A percentile compares a stretch with the other conserved stretches of the same genome.
These are phyloP conservation scores for Hemistola chrysoprasaria DNA, from an alignment of 2,888 invertebrate species.

Conservation along the genomic window DNA sequence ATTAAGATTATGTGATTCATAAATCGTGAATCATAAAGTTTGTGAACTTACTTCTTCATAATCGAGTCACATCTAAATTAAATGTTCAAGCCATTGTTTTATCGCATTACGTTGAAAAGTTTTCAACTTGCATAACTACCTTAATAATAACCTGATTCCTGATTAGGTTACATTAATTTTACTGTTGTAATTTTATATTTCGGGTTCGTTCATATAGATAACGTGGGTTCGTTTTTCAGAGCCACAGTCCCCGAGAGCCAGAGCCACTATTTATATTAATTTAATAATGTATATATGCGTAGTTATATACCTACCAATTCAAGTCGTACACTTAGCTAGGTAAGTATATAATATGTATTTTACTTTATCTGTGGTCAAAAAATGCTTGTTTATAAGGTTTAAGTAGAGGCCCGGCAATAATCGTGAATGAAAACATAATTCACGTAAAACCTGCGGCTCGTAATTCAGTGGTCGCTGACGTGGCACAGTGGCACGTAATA, in stretches of 20 bases:
- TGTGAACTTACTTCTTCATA: conserved; percentile 17
- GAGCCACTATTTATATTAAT: too few species aligned
- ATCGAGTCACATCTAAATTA: conserved; percentile 31
- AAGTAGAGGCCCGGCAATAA: conserved; percentile 43
- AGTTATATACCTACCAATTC: too few species aligned
- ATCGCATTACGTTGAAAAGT: conserved; percentile 13
- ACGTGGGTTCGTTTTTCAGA: too few species aligned
- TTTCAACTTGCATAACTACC: conserved; percentile 14
- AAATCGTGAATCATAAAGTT: conserved; percentile 28
- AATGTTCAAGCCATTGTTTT: conserved; percentile 27
- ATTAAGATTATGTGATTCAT: conserved; percentile 22
- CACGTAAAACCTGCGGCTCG: conserved; percentile 55
- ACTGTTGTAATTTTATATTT: too few species aligned
- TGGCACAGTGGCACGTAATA: conserved; percentile 65
- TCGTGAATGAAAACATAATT: conserved; percentile 62
- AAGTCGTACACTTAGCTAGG: too few species aligned
- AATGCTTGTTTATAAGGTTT: conserved; percentile 27
- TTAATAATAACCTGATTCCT: conserved; percentile 11
- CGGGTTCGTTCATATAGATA: too few species aligned
- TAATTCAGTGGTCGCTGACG: conserved; percentile 63
- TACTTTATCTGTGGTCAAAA: conserved; percentile 12
- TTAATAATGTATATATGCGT: too few species aligned
- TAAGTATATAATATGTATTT: too few species aligned
- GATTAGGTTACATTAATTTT: too few species aligned
- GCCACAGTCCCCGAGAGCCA: too few species aligned